Conservation (phyloP, 2,113 vertebrate species). For the Cryptomyrus ogoouensis region DNA sequence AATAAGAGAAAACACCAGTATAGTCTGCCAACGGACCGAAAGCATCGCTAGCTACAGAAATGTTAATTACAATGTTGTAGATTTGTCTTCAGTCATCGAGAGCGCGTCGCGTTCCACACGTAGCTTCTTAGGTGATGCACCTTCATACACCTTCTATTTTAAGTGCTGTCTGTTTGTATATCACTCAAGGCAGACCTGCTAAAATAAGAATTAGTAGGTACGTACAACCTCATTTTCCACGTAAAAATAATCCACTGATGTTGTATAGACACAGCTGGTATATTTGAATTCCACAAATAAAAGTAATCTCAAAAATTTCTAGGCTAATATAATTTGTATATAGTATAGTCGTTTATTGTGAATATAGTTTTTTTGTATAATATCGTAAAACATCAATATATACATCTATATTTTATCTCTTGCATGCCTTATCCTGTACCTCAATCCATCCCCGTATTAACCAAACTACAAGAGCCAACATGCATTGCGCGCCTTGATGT, state of each 20-base stretch:
- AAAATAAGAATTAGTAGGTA: neutral
- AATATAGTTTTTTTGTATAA: neutral
- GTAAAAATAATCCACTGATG: neutral
- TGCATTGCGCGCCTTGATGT: neutral
- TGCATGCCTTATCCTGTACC: neutral
- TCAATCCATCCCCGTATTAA: neutral
- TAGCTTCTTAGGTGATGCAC: neutral
- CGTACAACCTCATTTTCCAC: neutral
- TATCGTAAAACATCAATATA: neutral
- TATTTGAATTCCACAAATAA: neutral
- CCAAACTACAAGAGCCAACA: conserved; percentile 12
- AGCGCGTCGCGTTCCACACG: neutral
- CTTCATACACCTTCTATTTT: neutral
- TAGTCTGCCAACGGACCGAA: neutral
- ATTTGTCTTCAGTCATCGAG: neutral
- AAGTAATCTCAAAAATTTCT: neutral
- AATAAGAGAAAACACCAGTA: neutral
- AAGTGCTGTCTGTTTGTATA: neutral
- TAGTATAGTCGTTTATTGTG: neutral
- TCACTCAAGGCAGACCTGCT: neutral
- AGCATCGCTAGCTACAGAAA: neutral
- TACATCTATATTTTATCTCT: neutral
- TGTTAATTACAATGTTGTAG: neutral
- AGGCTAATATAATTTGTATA: neutral
- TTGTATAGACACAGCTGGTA: neutral